A percentile compares a stretch with the other conserved stretches of the same genome.
Evolutionary conservation across 2,797 vertebrate genomes (phyloP).

Genomic region (Galaxias olidus): DNA sequence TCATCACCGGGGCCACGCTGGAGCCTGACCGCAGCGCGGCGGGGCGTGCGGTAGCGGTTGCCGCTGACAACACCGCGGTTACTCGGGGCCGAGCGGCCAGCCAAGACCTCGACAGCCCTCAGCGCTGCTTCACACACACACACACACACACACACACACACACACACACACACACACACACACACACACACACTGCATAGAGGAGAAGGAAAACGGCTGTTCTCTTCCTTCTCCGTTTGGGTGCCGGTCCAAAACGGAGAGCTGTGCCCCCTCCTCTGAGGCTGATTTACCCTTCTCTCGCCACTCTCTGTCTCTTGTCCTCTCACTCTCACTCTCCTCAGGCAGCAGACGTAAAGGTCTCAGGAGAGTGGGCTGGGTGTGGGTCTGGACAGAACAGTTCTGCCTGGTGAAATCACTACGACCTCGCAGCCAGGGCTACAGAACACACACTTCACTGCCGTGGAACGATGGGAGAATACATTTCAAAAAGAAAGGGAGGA

Average conservation of each 20-base stretch:
- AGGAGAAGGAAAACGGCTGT: background rate
- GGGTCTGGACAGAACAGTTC: conserved; percentile 56
- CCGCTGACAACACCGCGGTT: conserved; percentile 42
- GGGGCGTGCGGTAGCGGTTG: conserved; percentile 53
- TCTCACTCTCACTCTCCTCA: conserved; percentile 13
- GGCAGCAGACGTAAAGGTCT: conserved; percentile 61
- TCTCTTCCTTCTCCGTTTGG: too few species aligned
- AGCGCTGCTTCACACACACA: conserved; percentile 36
- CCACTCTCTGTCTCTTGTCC: too few species aligned
- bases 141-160: conserved; percentile 29
- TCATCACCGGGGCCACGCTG: conserved; percentile 45
- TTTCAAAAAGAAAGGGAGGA: too few species aligned
- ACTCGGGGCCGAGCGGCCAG: conserved; percentile 18
- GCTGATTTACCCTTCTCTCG: too few species aligned
- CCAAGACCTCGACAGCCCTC: conserved; percentile 9
- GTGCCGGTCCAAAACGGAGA: too few species aligned
- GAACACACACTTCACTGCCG: too few species aligned
- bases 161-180: conserved; percentile 25
- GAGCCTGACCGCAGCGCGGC: conserved; percentile 44
- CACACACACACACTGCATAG: conserved; percentile 16
- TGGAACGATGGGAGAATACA: too few species aligned
- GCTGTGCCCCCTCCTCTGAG: too few species aligned
- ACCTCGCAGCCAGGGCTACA: conserved; percentile 50
- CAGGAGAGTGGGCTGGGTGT: conserved; percentile 64
- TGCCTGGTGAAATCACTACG: conserved; percentile 66